Percentiles rank a stretch among this genome's conserved stretches.
These are phyloP conservation scores for Reticulitermes speratus DNA, from an alignment of 1,140 invertebrate genomes.

Conservation along the genomic window DNA sequence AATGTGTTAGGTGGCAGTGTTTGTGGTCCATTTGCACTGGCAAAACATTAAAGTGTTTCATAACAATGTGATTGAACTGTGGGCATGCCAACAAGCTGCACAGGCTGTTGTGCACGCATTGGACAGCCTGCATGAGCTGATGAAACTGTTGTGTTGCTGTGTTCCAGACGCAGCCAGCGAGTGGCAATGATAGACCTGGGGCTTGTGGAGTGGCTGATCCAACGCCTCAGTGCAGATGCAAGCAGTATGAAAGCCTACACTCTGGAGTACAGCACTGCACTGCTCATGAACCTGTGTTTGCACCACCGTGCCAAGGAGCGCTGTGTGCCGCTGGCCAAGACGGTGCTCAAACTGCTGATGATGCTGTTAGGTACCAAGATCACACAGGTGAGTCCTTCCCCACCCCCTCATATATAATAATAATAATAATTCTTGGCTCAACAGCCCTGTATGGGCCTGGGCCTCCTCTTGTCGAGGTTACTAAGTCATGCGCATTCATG, in stretches of 20 bases:
- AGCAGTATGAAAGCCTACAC: constrained; percentile 54
- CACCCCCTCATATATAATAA: too few relatives aligned
- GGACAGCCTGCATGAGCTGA: constrained; percentile 39
- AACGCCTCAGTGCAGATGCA: constrained; percentile 51
- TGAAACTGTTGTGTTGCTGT: background rate
- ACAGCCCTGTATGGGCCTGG: too few relatives aligned
- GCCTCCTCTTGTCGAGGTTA: too few relatives aligned
- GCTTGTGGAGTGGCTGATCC: constrained; percentile 62
- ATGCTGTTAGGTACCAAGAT: constrained; percentile 44
- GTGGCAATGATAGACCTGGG: constrained; percentile 62
- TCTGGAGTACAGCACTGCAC: constrained; percentile 62
- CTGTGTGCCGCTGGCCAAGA: constrained; percentile 40
- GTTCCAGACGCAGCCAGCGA: constrained; percentile 55
- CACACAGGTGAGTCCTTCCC: constrained; percentile 44
- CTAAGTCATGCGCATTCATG: too few relatives aligned
- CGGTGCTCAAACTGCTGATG: constrained; percentile 47
- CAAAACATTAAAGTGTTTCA: constrained; percentile 45
- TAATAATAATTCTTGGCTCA: too few relatives aligned
- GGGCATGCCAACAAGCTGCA: constrained; percentile 59
- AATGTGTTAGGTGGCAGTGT: too few relatives aligned
- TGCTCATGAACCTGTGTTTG: constrained; percentile 70
- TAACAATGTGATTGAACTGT: constrained; percentile 55
- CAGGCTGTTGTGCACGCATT: constrained; percentile 61
- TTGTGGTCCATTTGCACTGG: too few relatives aligned
- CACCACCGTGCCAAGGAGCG: constrained; percentile 50